Base-by-base conservation (phyloP, 2,113 vertebrate species). In the Muntiacus muntjak region DNA sequence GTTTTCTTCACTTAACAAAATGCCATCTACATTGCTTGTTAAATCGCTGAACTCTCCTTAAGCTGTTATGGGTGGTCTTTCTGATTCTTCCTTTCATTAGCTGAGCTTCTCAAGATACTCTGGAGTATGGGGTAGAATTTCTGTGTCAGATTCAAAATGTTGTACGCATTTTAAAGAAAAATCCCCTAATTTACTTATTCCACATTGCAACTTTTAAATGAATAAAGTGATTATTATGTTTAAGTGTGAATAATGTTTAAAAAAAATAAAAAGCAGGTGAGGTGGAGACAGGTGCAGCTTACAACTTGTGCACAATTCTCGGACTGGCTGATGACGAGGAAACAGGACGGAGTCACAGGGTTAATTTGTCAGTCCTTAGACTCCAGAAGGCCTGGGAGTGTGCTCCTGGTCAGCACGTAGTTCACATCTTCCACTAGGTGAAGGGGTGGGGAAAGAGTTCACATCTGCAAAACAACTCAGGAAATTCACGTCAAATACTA, bases 21-120 rank as follows among this genome's bases (percentile, higher is more conserved):
- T 2, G 4, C 57, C n/a, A 28, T 11, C 3, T 5, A 11, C 12
- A 0, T 4, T 30, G 17, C 15, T 57, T 40, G 17, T 36, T 12
- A 45, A 76, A 52, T 57, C 23, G 23, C 5, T 21, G 14, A 43
- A 14, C 5, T 21, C 28, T 57, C 79, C 10, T 14, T 14, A 13
- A 45, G 50, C 55, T 79, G 9, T 57, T 21, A 2, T 11, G 12
- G 19, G 16, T 26, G 16, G 13, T n/a, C 28, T 83, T 57, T 45
- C 33, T 25, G 7, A 57, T 3, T 50, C 52, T 62, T 84, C 16
- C 1, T 67, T 52, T 62, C 33, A 47, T 52, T 25, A 47, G n/a
- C 28, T 2, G 36, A 30, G 43, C 4, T 67, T 76, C 67, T 74
- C 40, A 64, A 33, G 81, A 17, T 17, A 89, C 30, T 15, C 55